These are phyloP conservation scores for Lithobates pipiens DNA, from an alignment of 2,797 vertebrate species.

Conservation along the genomic window DNA sequence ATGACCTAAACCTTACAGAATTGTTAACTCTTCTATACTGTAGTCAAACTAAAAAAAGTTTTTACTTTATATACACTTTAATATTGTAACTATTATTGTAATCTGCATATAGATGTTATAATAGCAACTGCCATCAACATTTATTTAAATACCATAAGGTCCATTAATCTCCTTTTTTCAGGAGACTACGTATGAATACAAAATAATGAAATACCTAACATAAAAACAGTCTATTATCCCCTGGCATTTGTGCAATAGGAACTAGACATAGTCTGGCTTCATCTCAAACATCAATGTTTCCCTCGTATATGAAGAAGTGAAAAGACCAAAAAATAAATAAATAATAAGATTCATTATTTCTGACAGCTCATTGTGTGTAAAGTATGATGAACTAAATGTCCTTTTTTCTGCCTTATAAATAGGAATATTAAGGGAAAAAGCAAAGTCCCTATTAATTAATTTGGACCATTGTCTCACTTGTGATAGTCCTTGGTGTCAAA, in stretches of 20 bases:
- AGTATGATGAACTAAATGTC: conserved; percentile 65
- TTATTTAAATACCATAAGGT: neutral
- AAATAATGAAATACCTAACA: conserved; percentile 7
- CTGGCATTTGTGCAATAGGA: conserved; percentile 16
- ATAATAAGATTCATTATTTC: conserved; percentile 48
- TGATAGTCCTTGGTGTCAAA: conserved; percentile 78
- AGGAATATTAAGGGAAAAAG: conserved; percentile 71
- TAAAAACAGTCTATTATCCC: conserved; percentile 13
- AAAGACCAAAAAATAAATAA: conserved; percentile 35
- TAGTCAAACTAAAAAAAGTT: no score
- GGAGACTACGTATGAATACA: neutral
- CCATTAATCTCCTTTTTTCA: neutral
- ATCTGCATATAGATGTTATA: neutral
- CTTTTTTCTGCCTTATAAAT: conserved; percentile 67
- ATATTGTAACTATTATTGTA: no score
- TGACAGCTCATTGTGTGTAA: conserved; percentile 48
- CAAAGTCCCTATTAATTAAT: conserved; percentile 80
- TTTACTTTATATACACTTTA: no score
- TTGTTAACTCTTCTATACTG: no score
- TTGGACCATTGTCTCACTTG: conserved; percentile 78
- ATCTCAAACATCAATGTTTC: conserved; percentile 31
- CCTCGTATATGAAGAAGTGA: neutral
- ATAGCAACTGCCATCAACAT: neutral
- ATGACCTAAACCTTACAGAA: no score
- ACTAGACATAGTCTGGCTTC: neutral